Base-by-base conservation (phyloP, 2,888 invertebrate genomes). In the Aleiodes testaceus region DNA sequence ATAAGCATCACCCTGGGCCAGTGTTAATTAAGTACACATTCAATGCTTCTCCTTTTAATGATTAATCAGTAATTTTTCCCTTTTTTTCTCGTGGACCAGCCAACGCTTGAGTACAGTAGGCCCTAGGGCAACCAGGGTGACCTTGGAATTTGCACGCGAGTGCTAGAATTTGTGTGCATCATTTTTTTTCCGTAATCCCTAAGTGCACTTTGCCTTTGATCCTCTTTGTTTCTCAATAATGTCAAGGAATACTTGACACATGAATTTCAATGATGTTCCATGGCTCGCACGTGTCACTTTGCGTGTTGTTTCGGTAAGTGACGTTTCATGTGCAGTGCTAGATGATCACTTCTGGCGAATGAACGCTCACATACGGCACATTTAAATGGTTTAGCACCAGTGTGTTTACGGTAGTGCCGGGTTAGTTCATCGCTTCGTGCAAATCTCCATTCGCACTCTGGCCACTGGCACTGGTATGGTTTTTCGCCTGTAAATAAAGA, bases 401-500 rank as follows among this genome's bases (percentile, higher is more conserved):
- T 98, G 89, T 98, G 98, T 89, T 98, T 98, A 84, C 98, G 92
- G 89, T 97, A 97, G 88, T 98, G 98, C 80, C 98, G 93, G 72
- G 98, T 98, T 86, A 98, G 89, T 89, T 98, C 98, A 89, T 98
- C 98, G 55, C 97, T 97, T 74, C 98, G 91, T 70, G 98, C 98
- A 88, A 98, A 98, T 84, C 97, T 91, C 98, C 98, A 98, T 86
- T 97, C 97, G 89, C 98, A 98, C 85, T 97, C 97, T 61, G 97
- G 96, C 98, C 98, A 98, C 87, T 96, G 96, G 89, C 98, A 98
- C 86, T 96, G 95, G 89, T 98, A 98, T 78, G 98, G 98, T 89
- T 98, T 98, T 89, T 98, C 98, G 81, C 98, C 98, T 97, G 90
- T 9, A 90, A n/a, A 9, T n/a, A 0, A 36, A 14, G 3, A 26